Percentiles rank a stretch among this genome's conserved stretches.
Evolutionary conservation across 2,888 invertebrate species (phyloP).

Genomic region (Ormyrus pomaceus): DNA sequence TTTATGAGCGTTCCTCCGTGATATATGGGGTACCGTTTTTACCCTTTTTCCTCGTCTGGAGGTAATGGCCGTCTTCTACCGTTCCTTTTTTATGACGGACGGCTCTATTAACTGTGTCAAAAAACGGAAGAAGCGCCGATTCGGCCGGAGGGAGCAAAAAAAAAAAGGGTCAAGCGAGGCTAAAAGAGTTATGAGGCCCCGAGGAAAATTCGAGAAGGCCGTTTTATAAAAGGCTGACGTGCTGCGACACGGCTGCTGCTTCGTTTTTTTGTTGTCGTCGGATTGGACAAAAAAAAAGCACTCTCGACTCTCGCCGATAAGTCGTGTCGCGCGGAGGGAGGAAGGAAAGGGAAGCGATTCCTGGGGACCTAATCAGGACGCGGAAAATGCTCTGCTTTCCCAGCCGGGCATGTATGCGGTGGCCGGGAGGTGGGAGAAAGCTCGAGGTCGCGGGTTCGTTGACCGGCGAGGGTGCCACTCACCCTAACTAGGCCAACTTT

Average conservation of each 20-base stretch:
- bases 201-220: not conserved
- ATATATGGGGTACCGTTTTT: constrained; percentile 50
- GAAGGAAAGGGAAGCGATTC: not conserved
- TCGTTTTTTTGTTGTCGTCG: not conserved
- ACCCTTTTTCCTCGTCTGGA: constrained; percentile 39
- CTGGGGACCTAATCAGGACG: constrained; percentile 65
- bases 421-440: constrained; percentile 57
- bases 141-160: constrained; percentile 22
- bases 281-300: constrained; percentile 1
- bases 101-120: constrained; percentile 39
- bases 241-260: not conserved
- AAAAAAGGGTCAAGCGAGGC: constrained; percentile 52
- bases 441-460: constrained; percentile 74
- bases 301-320: not conserved
- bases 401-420: not conserved
- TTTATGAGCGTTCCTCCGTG: constrained; percentile 19
- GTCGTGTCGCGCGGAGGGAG: not conserved
- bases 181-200: constrained; percentile 14
- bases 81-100: constrained; percentile 38
- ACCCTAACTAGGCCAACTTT: constrained; percentile 72
- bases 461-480: constrained; percentile 73
- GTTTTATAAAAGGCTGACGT: constrained; percentile 4
- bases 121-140: constrained; percentile 22
- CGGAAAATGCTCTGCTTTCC: constrained; percentile 61
- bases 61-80: constrained; percentile 20